Percentiles rank a stretch among this genome's conserved stretches.
Conservation (phyloP, 2,113 vertebrate species). For the Brienomyrus longianalis region DNA sequence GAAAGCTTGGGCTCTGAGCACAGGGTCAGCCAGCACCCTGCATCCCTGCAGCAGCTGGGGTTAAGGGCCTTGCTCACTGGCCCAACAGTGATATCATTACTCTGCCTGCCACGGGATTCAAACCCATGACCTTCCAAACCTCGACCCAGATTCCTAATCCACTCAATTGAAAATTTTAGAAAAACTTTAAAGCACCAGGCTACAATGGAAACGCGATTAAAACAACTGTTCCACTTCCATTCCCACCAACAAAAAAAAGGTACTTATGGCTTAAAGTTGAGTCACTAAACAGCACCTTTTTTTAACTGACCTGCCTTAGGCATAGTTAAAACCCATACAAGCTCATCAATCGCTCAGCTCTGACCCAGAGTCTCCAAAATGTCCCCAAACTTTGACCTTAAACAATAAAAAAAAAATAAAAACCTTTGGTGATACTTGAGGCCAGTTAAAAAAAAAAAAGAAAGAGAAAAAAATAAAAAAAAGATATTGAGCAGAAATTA, state of each 20-base stretch:
- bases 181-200: background rate
- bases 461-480: background rate
- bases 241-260: background rate
- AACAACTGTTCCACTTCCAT: background rate
- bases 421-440: background rate
- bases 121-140: background rate
- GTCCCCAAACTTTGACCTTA: background rate
- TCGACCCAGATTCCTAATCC: background rate
- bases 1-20: background rate
- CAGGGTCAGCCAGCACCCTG: background rate
- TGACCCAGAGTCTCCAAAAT: background rate
- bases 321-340: background rate
- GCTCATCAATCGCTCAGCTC: background rate
- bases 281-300: background rate
- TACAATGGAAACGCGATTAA: background rate
- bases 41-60: background rate
- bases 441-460: background rate
- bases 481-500: background rate
- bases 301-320: background rate
- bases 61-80: background rate
- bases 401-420: background rate
- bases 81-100: background rate
- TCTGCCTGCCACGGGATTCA: background rate
- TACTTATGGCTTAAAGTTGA: background rate
- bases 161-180: background rate